A percentile compares a stretch with the other conserved stretches of the same genome.
These are phyloP conservation scores for Triplophysa bombifrons DNA, from an alignment of 2,797 vertebrate species.

Conservation along the genomic window DNA sequence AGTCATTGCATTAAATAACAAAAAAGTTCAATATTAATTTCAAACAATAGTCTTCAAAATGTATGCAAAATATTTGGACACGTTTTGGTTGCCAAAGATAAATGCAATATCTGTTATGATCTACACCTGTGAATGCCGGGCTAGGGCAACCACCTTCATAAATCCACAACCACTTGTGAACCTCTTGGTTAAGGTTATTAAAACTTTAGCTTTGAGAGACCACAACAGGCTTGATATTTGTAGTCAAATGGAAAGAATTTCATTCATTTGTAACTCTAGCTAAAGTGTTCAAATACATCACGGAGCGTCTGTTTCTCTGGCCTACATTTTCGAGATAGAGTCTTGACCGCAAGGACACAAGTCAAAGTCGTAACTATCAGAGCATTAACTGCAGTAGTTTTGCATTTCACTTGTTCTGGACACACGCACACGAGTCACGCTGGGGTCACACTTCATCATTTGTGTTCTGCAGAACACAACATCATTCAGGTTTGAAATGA, in stretches of 20 bases:
- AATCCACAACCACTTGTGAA: neutral
- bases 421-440: neutral
- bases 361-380: slow-evolving; percentile 6
- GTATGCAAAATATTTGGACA: neutral
- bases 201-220: neutral
- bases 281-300: neutral
- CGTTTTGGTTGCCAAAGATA: neutral
- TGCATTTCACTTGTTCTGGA: slow-evolving; percentile 31
- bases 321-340: neutral
- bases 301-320: neutral
- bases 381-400: slow-evolving; percentile 12
- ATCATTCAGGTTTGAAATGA: too few species aligned
- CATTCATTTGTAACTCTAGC: neutral
- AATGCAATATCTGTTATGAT: neutral
- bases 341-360: slow-evolving; percentile 9
- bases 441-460: too few species aligned
- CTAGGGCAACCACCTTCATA: neutral
- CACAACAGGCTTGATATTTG: neutral
- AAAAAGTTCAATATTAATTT: neutral
- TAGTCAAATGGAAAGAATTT: neutral
- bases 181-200: neutral
- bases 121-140: neutral
- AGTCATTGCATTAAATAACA: neutral
- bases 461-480: too few species aligned
- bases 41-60: too few species aligned